A percentile compares a stretch with the other conserved stretches of the same genome.
Evolutionary conservation across 1,140 invertebrate genomes (phyloP).

Genomic region (honey bee (Apis mellifera)): Amel_HAv3.1 CM009943.2:3715501-3716000

Average conservation of each 20-base stretch:
- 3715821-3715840: constrained; percentile 83
- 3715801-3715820: constrained; percentile 86
- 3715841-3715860: constrained; percentile 73
- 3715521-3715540: constrained; percentile 31
- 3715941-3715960: constrained; percentile 69
- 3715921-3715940: constrained; percentile 70
- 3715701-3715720: too few relatives aligned
- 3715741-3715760: constrained; percentile 62
- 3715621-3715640: too few relatives aligned
- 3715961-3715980: constrained; percentile 82
- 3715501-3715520: constrained; percentile 20
- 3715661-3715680: too few relatives aligned
- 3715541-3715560: background rate
- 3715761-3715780: constrained; percentile 79
- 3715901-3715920: constrained; percentile 76
- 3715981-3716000: constrained; percentile 86
- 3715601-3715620: too few relatives aligned
- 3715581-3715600: too few relatives aligned
- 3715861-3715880: constrained; percentile 70
- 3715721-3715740: too few relatives aligned
- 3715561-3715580: constrained; percentile 14
- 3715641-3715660: too few relatives aligned
- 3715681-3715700: too few relatives aligned
- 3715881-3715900: constrained; percentile 71
- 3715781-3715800: constrained; percentile 77